Evolutionary conservation across 1,140 invertebrate species (phyloP), one percentile per base, ranked within the genome.

Genomic region (Drosophila setifemur): DNA sequence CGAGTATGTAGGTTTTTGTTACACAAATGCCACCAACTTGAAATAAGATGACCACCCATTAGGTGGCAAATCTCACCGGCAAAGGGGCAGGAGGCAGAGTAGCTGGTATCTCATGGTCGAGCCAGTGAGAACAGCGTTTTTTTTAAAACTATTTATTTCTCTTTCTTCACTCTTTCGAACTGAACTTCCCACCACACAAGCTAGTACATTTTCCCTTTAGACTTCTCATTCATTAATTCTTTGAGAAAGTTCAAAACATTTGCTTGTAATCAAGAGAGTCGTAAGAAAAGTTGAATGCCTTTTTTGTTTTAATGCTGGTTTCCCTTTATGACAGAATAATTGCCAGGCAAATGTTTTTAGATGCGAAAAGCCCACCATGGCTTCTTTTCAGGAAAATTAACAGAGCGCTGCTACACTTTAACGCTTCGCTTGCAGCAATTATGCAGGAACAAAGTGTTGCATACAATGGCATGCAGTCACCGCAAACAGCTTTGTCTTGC

Each of bases 161-260:
- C n/a, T n/a, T n/a, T n/a, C n/a, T n/a, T n/a, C n/a, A n/a, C n/a
- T n/a, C n/a, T n/a, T n/a, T n/a, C n/a, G n/a, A n/a, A n/a, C n/a
- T n/a, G n/a, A n/a, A n/a, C n/a, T n/a, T n/a, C n/a, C n/a, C n/a
- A n/a, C n/a, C n/a, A n/a, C n/a, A n/a, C n/a, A n/a, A n/a, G n/a
- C n/a, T n/a, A n/a, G n/a, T 43, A 43, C 19, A 31, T 29, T 29
- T 45, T 14, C 26, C 25, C 52, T 21, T 7, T 45, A 19, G 12
- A 26, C 31, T 49, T 37, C 48, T 66, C 50, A 55, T 26, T 47
- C 25, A 28, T 64, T 50, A 72, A 72, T 68, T 57, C 42, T 26
- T 47, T 77, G 74, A 50, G 74, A 78, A 77, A 78, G 74, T 78
- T 68, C 35, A 29, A 71, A 49, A 49, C 74, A 78, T 78, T 78